phyloP scores from a whole-genome alignment of 2,113 vertebrate genomes.

The Ptilorrhoa leucosticta region DNA sequence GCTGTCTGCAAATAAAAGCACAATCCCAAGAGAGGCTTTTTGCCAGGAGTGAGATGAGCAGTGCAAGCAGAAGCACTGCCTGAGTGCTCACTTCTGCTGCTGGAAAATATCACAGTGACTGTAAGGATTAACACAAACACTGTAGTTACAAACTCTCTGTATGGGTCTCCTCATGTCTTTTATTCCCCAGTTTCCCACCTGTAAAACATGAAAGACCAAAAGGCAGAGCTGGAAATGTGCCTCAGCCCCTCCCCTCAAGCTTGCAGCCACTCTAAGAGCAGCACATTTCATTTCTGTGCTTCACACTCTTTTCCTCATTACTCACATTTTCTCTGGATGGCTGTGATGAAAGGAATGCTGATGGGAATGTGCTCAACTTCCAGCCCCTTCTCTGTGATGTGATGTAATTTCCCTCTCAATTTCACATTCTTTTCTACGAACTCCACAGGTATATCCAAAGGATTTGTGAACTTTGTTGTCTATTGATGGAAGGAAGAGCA shows the following conservation, averaged over 20 bases:
- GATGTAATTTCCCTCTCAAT: constrained; percentile 80
- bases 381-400: constrained; percentile 79
- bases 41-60: not conserved
- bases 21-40: not conserved
- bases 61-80: not conserved
- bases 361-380: constrained; percentile 91
- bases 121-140: not conserved
- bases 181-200: not conserved
- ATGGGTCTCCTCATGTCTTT: not conserved
- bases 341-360: constrained; percentile 78
- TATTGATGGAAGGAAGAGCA: constrained; percentile 44
- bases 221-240: not conserved
- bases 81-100: not conserved
- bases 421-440: constrained; percentile 89
- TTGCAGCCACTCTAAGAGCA: not conserved
- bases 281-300: not conserved
- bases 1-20: not conserved
- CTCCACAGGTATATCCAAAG: constrained; percentile 80
- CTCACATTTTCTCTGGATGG: constrained; percentile 78
- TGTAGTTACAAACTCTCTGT: not conserved
- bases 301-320: constrained; percentile 55
- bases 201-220: not conserved
- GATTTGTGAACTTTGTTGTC: constrained; percentile 84
- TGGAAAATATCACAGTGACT: not conserved
- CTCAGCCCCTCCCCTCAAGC: not conserved